phyloP scores from a whole-genome alignment of 92 coral and sea anemone species.

The Epizoanthus ramosus region DNA sequence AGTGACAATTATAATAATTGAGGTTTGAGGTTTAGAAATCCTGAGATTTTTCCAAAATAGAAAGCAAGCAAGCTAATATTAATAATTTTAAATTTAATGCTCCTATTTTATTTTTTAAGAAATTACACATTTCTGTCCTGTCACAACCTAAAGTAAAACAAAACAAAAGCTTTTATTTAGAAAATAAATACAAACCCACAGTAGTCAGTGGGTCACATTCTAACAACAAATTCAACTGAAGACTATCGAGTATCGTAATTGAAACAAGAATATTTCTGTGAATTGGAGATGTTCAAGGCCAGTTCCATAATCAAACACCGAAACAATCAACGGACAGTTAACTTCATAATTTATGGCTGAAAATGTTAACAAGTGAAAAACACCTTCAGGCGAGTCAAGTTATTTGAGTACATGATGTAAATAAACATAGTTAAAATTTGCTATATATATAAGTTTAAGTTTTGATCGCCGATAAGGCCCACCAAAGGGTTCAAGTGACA shows the following conservation, averaged over 20 bases:
- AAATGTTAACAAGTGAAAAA: not conserved
- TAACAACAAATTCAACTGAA: conserved; percentile 22
- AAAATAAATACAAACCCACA: too few relatives aligned
- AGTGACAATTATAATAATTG: conserved; percentile 18
- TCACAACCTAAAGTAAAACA: too few relatives aligned
- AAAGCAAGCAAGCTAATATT: too few relatives aligned
- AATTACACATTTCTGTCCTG: too few relatives aligned
- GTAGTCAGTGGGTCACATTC: not conserved
- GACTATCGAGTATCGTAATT: conserved; percentile 20
- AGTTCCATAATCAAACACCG: conserved; percentile 6
- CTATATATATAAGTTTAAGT: conserved; percentile 10
- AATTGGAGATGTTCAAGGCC: conserved; percentile 20
- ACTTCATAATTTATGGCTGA: not conserved
- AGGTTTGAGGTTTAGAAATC: too few relatives aligned
- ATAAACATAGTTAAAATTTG: conserved; percentile 4
- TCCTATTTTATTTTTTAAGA: too few relatives aligned
- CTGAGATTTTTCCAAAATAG: too few relatives aligned
- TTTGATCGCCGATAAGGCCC: not conserved
- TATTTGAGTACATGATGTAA: not conserved
- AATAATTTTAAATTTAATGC: too few relatives aligned
- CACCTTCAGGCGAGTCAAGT: conserved; percentile 13
- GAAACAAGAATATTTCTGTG: conserved; percentile 24
- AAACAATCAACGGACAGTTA: conserved; percentile 1
- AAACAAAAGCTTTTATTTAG: too few relatives aligned
- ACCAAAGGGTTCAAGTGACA: too few relatives aligned